Evolutionary conservation across 2,797 vertebrate genomes (phyloP), one percentile per base, ranked within the genome.

Genomic region (Vipera latastei): DNA sequence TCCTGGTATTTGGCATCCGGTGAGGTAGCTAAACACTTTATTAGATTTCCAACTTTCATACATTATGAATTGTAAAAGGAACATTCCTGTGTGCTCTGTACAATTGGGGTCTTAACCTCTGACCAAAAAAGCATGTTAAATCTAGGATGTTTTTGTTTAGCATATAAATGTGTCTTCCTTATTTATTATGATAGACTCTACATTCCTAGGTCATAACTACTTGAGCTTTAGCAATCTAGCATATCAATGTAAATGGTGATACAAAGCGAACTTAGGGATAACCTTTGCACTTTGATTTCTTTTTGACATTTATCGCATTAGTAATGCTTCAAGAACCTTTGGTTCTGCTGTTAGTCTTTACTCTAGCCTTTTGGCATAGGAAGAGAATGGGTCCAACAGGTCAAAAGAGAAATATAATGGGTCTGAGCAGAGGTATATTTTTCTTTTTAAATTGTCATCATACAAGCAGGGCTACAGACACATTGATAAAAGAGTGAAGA

Each of bases 221-320:
- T 88, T 73, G 56, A 90, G 63, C 51, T 89, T 90, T 48, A 60
- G n/a, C 73, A 88, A 69, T 60, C 26, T 28, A 60, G 14, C 28
- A 44, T 60, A 90, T 88, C 56, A 89, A 32, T 90, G 88, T 63
- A 92, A 91, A 90, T 13, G 44, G 22, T 86, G 59, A 69, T 91
- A 85, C 69, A 88, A 60, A 65, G 59, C 86, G 90, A 92, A 48
- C 61, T 90, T 93, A 26, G 44, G 88, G 73, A 83, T 92, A 95
- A 92, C 89, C 88, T 93, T 93, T 90, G 69, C 88, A 88, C 53
- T 85, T 69, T 59, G 61, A 88, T 93, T 91, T 89, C 59, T 90
- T 88, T 59, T 86, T 90, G 65, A 93, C 60, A 90, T 90, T 92
- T 92, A 88, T 93, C 90, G 55, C 69, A 61, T 61, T 90, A 38